These are phyloP conservation scores for Lordiphosa stackelbergi DNA, from an alignment of 1,140 invertebrate genomes.

Conservation along the genomic window DNA sequence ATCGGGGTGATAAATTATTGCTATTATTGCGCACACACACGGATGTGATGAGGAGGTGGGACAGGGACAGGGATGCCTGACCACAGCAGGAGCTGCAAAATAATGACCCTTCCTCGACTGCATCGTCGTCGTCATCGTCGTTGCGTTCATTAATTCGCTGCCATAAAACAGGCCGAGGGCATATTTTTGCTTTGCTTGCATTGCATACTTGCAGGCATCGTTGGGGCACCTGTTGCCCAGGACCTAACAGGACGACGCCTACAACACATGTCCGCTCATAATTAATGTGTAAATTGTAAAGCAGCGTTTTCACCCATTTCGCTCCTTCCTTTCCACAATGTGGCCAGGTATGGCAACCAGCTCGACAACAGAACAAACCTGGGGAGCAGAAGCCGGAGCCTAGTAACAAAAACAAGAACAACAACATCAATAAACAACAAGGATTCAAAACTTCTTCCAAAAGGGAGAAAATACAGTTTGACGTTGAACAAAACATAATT, in stretches of 20 bases:
- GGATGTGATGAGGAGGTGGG: neutral
- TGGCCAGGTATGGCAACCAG: slow-evolving; percentile 30
- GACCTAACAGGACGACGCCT: slow-evolving; percentile 46
- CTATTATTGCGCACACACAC: slow-evolving; percentile 60
- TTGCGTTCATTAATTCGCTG: slow-evolving; percentile 74
- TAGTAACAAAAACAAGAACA: slow-evolving; percentile 49
- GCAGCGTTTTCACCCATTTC: slow-evolving; percentile 49
- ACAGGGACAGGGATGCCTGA: slow-evolving; percentile 1
- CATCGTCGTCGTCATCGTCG: slow-evolving; percentile 37
- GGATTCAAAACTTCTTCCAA: slow-evolving; percentile 6
- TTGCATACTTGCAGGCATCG: slow-evolving; percentile 56
- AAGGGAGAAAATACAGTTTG: slow-evolving; percentile 50
- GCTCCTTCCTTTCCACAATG: neutral
- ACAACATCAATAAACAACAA: slow-evolving; percentile 61
- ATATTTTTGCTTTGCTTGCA: slow-evolving; percentile 65
- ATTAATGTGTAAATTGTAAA: slow-evolving; percentile 76
- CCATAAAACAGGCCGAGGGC: slow-evolving; percentile 61
- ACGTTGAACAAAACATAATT: slow-evolving; percentile 62
- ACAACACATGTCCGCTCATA: slow-evolving; percentile 75
- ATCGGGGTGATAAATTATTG: slow-evolving; percentile 68
- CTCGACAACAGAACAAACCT: slow-evolving; percentile 37
- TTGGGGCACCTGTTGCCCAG: slow-evolving; percentile 63
- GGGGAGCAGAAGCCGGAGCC: slow-evolving; percentile 9
- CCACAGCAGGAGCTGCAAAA: slow-evolving; percentile 40
- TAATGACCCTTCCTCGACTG: slow-evolving; percentile 52